Evolutionary conservation across 2,797 vertebrate genomes (phyloP), one percentile per base, ranked within the genome.

Genomic region (Sorex maritimensis): DNA sequence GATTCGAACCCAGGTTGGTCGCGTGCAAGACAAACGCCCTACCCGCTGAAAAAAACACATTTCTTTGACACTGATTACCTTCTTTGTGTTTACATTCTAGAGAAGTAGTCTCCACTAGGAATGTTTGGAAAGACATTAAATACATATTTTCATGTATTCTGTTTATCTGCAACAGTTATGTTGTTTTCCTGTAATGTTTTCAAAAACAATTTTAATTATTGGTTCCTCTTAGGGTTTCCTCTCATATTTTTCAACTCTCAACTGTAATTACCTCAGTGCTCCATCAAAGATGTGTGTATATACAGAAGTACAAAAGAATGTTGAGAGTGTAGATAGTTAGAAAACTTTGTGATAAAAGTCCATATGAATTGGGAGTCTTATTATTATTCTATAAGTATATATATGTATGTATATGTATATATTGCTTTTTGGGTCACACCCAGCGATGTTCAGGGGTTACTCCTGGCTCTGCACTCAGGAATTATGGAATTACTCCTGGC

Each of bases 111-210:
- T 49, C 71, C 34, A 41, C 28, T 15, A 88, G 77, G 81, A 86
- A 84, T 86, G 73, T 93, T 92, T 93, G 17, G 84, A 88, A 93
- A 87, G 61, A 6, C 21, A 86, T 38, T 72, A 68, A 34, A 28
- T 88, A 46, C 92, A 88, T 55, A 55, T 86, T 92, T 92, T 23
- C 26, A 24, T 49, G 26, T 81, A 78, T 69, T 87, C 91, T 61
- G 63, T 15, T 7, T 73, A 55, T 55, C 52, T 75, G 67, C 13
- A 90, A 44, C 69, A 44, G 81, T 74, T 80, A 24, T 55, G 1
- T 86, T 84, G 13, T 90, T 92, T 91, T 81, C 69, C 92, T 93
- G 55, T 69, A 79, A 72, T 72, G 13, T 93, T 92, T 93, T 93
- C 52, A 90, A 90, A 65, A 80, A 63, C 58, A 86, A 77, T 93